A percentile compares a stretch with the other conserved stretches of the same genome.
Conservation (phyloP, 2,113 vertebrate species). For the Sinocyclocheilus anophthalmus region DNA sequence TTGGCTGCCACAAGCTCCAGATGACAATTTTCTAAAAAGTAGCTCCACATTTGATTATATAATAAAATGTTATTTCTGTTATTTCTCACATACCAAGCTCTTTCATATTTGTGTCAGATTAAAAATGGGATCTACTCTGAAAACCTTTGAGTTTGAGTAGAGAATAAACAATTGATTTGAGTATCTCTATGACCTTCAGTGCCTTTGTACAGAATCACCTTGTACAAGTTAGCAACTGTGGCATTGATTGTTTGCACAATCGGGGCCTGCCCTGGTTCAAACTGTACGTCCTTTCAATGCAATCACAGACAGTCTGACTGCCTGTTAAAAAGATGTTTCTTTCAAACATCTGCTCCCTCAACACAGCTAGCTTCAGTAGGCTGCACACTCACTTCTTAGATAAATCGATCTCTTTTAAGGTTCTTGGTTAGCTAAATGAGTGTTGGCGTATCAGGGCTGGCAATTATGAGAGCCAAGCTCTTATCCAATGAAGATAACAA, state of each 20-base stretch:
- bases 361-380: constrained; percentile 70
- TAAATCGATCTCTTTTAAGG: constrained; percentile 71
- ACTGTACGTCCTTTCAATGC: constrained; percentile 63
- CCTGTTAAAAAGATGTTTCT: constrained; percentile 65
- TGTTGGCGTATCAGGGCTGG: constrained; percentile 11
- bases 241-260: constrained; percentile 72
- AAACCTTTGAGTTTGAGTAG: not conserved
- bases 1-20: not conserved
- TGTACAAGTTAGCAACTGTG: constrained; percentile 61
- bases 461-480: constrained; percentile 70
- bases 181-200: not conserved
- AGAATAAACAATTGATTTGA: constrained; percentile 9
- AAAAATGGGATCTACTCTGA: not conserved
- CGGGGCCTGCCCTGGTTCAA: constrained; percentile 70
- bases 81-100: not conserved
- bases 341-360: constrained; percentile 64
- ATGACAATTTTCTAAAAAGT: not conserved
- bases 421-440: constrained; percentile 43
- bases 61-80: not conserved
- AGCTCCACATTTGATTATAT: not conserved
- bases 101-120: not conserved
- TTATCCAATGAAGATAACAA: constrained; percentile 72
- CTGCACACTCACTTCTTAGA: constrained; percentile 59
- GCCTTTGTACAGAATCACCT: constrained; percentile 1
- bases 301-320: constrained; percentile 59